Conservation (phyloP, 2,888 invertebrate genomes). For the Tortrix viridana region DNA sequence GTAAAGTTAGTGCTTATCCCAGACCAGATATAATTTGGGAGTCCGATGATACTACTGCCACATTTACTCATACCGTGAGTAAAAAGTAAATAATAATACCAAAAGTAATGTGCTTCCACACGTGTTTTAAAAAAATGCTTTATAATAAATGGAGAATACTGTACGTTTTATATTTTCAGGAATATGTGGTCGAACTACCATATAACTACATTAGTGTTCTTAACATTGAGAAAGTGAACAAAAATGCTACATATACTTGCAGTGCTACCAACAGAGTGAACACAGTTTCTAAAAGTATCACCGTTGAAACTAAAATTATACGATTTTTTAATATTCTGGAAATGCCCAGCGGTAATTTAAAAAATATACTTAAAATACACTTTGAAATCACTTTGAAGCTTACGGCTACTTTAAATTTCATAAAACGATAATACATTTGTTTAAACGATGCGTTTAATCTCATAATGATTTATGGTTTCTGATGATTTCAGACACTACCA, state of each 20-base stretch:
- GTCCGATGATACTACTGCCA: conserved; percentile 44
- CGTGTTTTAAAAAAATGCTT: too few species aligned
- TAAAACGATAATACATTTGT: neutral
- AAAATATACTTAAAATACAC: too few species aligned
- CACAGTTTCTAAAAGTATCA: conserved; percentile 36
- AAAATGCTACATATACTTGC: conserved; percentile 55
- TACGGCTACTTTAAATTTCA: neutral
- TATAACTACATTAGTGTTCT: conserved; percentile 56
- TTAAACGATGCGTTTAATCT: neutral
- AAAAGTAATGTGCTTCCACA: neutral
- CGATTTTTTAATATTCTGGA: conserved; percentile 46
- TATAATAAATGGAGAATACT: too few species aligned
- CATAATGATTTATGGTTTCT: neutral
- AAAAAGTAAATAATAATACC: neutral
- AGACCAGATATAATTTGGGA: conserved; percentile 58
- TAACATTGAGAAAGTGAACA: conserved; percentile 47
- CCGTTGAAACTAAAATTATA: conserved; percentile 44
- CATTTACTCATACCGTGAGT: conserved; percentile 47
- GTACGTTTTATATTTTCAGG: conserved; percentile 44
- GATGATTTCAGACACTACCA: conserved; percentile 45
- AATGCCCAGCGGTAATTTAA: conserved; percentile 47
- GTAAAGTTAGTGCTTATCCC: conserved; percentile 59
- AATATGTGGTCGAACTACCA: conserved; percentile 49
- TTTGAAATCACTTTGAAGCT: too few species aligned
- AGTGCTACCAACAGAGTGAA: conserved; percentile 53